A percentile compares a stretch with the other conserved stretches of the same genome.
Conservation (phyloP, 2,797 vertebrate species). For the Falco berigora region DNA sequence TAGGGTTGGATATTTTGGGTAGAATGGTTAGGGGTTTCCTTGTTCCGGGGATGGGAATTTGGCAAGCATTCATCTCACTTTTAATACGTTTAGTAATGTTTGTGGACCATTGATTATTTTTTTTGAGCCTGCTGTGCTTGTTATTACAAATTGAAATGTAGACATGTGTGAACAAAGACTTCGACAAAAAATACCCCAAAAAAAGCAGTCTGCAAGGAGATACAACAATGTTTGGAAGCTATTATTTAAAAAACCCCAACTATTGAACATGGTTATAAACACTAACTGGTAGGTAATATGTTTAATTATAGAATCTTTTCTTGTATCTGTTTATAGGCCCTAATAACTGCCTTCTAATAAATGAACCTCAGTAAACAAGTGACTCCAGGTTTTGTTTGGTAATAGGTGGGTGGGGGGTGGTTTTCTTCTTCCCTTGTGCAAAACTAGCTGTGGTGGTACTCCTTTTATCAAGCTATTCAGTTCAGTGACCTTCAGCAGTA, state of each 20-base stretch:
- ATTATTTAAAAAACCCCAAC: neutral
- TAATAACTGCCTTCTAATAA: too few species aligned
- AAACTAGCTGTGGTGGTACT: neutral
- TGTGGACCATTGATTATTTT: neutral
- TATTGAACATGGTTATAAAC: neutral
- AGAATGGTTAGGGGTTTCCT: neutral
- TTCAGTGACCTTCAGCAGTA: neutral
- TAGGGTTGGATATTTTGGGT: neutral
- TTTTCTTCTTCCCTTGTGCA: neutral
- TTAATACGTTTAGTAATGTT: neutral
- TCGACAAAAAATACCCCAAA: accelerated
- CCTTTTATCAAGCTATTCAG: neutral
- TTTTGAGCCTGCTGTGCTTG: neutral
- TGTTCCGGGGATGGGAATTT: neutral
- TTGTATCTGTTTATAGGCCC: neutral
- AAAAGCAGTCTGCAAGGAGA: neutral
- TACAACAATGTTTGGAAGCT: neutral
- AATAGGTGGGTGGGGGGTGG: neutral
- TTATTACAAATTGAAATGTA: neutral
- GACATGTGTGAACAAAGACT: neutral
- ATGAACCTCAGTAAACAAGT: neutral
- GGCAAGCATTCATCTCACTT: accelerated
- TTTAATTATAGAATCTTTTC: neutral
- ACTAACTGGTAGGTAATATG: neutral
- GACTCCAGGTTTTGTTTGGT: neutral